These are phyloP conservation scores for Heliconius aoede DNA, from an alignment of 2,888 invertebrate genomes.

Conservation along the genomic window DNA sequence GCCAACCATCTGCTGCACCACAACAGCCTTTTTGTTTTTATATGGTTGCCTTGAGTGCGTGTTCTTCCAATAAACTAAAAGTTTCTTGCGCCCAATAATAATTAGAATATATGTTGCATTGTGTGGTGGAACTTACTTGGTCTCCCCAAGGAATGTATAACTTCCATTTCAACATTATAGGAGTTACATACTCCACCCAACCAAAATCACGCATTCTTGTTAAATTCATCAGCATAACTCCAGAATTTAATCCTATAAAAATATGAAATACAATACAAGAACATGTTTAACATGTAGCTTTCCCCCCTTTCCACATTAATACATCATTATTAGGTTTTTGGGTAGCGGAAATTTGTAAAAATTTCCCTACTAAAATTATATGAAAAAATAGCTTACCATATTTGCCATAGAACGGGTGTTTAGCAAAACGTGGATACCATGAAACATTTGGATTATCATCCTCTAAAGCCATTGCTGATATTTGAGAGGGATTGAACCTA, in stretches of 20 bases:
- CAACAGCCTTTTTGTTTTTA: too few species aligned
- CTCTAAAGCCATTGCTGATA: conserved; percentile 94
- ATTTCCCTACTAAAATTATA: background rate
- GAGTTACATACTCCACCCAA: conserved; percentile 93
- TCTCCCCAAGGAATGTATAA: conserved; percentile 98
- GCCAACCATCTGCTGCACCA: too few species aligned
- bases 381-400: conserved; percentile 80
- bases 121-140: conserved; percentile 86
- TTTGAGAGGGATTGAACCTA: conserved; percentile 92
- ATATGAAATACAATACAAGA: conserved; percentile 11
- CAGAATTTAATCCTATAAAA: conserved; percentile 94
- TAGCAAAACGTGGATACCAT: conserved; percentile 98
- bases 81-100: too few species aligned
- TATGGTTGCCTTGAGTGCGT: too few species aligned
- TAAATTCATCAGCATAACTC: conserved; percentile 98
- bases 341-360: background rate
- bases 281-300: background rate
- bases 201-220: conserved; percentile 93
- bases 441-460: conserved; percentile 96
- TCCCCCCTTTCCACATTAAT: background rate
- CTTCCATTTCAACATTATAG: conserved; percentile 93
- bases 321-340: background rate
- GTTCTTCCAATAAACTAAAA: too few species aligned
- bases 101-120: too few species aligned
- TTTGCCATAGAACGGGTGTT: conserved; percentile 96